Evolutionary conservation across 1,140 invertebrate genomes (phyloP).

Genomic region (Mercenaria mercenaria): DNA sequence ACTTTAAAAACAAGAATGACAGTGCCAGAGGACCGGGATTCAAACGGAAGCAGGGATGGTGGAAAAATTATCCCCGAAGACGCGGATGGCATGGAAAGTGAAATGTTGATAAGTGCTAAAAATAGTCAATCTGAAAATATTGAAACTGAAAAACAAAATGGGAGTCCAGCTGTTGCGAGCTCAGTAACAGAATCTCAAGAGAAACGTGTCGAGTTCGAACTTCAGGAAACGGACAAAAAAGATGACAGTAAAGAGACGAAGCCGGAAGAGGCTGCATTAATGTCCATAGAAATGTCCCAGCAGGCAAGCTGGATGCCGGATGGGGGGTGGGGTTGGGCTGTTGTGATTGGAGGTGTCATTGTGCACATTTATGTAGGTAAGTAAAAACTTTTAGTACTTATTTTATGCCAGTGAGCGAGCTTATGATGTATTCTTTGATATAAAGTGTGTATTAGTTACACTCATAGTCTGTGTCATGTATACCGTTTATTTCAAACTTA

Average conservation of each 20-base stretch:
- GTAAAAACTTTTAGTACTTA: no score
- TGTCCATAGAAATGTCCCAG: conserved; percentile 10
- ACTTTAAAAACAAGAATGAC: neutral
- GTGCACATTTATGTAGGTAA: conserved; percentile 70
- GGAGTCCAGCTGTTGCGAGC: neutral
- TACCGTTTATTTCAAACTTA: no score
- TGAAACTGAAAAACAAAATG: neutral
- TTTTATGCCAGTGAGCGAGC: no score
- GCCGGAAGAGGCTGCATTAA: conserved; percentile 9
- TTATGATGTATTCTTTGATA: no score
- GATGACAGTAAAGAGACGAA: neutral
- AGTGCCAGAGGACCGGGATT: neutral
- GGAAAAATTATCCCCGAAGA: neutral
- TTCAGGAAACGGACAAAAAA: neutral
- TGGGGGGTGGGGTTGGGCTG: conserved; percentile 70
- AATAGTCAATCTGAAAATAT: neutral
- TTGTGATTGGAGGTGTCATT: conserved; percentile 67
- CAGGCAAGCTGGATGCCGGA: conserved; percentile 49
- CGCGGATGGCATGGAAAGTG: neutral
- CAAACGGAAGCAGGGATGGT: neutral
- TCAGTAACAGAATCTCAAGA: neutral
- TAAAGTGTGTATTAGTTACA: no score
- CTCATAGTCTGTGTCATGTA: no score
- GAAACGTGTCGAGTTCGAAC: neutral
- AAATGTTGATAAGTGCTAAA: neutral